Conservation (phyloP, 2,888 invertebrate genomes). For the Ochropacha duplaris region DNA sequence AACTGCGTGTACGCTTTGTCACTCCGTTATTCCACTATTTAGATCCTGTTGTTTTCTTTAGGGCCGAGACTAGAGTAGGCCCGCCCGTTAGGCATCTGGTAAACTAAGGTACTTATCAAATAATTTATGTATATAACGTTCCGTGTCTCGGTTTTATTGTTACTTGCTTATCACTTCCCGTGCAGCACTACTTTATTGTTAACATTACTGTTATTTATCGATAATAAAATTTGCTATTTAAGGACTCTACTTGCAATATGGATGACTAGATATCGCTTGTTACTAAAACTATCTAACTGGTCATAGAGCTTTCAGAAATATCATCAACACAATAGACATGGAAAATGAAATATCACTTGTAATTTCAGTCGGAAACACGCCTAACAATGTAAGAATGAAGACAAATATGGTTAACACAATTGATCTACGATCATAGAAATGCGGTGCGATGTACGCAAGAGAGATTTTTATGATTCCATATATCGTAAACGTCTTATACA, state of each 20-base stretch:
- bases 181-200: background rate
- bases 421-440: background rate
- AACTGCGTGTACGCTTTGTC: background rate
- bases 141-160: background rate
- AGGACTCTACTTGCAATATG: background rate
- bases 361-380: background rate
- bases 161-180: background rate
- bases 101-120: slow-evolving; percentile 1
- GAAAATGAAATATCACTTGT: too few species aligned
- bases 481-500: background rate
- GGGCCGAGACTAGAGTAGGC: background rate
- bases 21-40: background rate
- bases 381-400: background rate
- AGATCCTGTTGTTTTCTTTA: background rate
- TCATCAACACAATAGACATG: too few species aligned
- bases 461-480: slow-evolving; percentile 1
- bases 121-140: slow-evolving; percentile 1
- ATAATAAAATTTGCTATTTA: background rate
- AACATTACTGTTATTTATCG: background rate
- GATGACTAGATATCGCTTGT: background rate
- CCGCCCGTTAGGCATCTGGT: background rate
- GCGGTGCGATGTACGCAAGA: background rate
- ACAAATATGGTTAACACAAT: background rate
- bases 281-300: background rate
- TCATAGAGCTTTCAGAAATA: background rate